phyloP scores from a whole-genome alignment of 1,140 invertebrate genomes.

The Tribolium madens region DNA sequence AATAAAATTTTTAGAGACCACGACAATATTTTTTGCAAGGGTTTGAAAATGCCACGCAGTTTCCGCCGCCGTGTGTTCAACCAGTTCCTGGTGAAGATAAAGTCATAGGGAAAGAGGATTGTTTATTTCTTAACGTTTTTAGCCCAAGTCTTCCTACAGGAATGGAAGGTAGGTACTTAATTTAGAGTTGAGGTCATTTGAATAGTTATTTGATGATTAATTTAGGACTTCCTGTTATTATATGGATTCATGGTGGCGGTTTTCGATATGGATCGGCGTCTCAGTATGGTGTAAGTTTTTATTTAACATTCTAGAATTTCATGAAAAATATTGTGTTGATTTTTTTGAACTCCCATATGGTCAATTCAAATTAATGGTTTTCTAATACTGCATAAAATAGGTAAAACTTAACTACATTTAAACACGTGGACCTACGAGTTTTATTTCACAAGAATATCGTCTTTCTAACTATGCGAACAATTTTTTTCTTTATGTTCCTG shows the following conservation, averaged over 20 bases:
- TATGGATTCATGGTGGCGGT: slow-evolving; percentile 76
- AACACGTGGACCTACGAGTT: too few species aligned
- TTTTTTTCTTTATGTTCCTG: too few species aligned
- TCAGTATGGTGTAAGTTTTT: slow-evolving; percentile 71
- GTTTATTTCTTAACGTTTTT: slow-evolving; percentile 86
- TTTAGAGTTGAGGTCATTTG: not conserved
- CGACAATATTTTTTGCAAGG: slow-evolving; percentile 68
- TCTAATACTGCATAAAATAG: too few species aligned
- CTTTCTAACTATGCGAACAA: too few species aligned
- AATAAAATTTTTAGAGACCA: slow-evolving; percentile 64
- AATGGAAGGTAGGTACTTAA: slow-evolving; percentile 61
- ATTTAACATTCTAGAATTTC: not conserved
- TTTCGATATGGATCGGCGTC: slow-evolving; percentile 75
- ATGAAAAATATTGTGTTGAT: too few species aligned
- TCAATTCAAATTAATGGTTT: too few species aligned
- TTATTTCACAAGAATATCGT: too few species aligned
- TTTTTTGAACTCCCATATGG: too few species aligned
- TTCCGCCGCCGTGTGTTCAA: slow-evolving; percentile 71
- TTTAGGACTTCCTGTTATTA: slow-evolving; percentile 70
- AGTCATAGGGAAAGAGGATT: slow-evolving; percentile 78
- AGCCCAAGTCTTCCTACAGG: slow-evolving; percentile 74
- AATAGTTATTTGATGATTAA: not conserved
- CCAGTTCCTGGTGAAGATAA: slow-evolving; percentile 64
- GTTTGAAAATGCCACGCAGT: slow-evolving; percentile 68
- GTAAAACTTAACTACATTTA: too few species aligned